These are phyloP conservation scores for Zaprionus africanus DNA, from an alignment of 1,140 invertebrate genomes.

Conservation along the genomic window DNA sequence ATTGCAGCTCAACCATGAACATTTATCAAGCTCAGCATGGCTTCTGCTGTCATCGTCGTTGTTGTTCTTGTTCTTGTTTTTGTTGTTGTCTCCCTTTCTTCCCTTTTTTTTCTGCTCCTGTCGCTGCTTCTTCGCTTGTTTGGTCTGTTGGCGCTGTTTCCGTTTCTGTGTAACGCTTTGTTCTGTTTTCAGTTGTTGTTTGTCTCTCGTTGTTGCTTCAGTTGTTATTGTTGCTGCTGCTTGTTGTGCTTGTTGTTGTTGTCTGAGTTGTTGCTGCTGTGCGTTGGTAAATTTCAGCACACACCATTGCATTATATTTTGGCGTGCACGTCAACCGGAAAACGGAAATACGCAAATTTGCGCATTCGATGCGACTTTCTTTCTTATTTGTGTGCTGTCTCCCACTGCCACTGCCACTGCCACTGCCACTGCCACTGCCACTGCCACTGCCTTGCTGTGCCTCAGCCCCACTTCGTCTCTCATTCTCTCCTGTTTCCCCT, in stretches of 20 bases:
- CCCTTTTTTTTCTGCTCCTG: conserved; percentile 9
- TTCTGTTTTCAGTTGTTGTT: conserved; percentile 7
- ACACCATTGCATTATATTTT: conserved; percentile 36
- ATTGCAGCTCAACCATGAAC: conserved; percentile 11
- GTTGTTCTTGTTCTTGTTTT: conserved; percentile 12
- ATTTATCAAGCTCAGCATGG: conserved; percentile 65
- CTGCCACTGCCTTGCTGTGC: too few relatives aligned
- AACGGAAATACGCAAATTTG: conserved; percentile 60
- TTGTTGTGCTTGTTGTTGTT: not conserved
- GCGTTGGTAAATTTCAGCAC: conserved; percentile 18
- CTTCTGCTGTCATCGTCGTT: conserved; percentile 40
- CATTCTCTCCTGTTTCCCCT: not conserved
- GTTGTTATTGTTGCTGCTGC: too few relatives aligned
- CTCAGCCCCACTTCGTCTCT: not conserved
- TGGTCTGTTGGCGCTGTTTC: conserved; percentile 31
- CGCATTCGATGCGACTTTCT: conserved; percentile 37
- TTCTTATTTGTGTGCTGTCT: conserved; percentile 1
- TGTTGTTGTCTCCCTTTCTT: conserved; percentile 16
- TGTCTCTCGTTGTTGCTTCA: conserved; percentile 1
- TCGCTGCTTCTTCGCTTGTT: conserved; percentile 16
- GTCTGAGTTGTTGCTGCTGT: not conserved
- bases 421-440: too few relatives aligned
- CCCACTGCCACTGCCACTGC: not conserved
- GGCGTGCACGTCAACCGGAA: conserved; percentile 43
- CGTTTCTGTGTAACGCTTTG: conserved; percentile 23